Percentiles rank a stretch among this genome's conserved stretches.
Conservation (phyloP, 2,797 vertebrate species). For the Anableps anableps region DNA sequence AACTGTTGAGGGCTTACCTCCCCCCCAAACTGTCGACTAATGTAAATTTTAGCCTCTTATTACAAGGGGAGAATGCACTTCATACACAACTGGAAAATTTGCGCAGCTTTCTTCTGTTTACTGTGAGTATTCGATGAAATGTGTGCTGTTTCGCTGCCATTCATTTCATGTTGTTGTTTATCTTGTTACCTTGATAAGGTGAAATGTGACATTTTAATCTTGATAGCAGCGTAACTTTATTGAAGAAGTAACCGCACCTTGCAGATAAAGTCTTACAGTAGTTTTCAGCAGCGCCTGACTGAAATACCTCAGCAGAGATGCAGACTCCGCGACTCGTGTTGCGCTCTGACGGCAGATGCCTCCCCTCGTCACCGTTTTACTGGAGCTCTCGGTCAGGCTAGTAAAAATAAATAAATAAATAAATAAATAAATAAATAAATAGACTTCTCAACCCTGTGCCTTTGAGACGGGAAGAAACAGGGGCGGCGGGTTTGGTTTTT, state of each 20-base stretch:
- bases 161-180: not conserved
- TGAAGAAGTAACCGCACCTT: not conserved
- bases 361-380: not conserved
- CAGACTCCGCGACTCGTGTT: not conserved
- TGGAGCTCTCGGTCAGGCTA: not conserved
- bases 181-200: not conserved
- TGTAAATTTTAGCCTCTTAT: not conserved
- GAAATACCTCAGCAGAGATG: not conserved
- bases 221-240: not conserved
- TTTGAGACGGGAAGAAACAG: conserved; percentile 37
- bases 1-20: not conserved
- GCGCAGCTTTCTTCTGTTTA: not conserved
- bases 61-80: not conserved
- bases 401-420: not conserved
- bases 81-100: not conserved
- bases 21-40: not conserved
- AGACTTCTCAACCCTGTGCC: conserved; percentile 3
- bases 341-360: not conserved
- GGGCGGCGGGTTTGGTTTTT: conserved; percentile 9
- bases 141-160: not conserved
- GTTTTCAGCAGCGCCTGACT: not conserved
- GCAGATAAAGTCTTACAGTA: not conserved
- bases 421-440: not conserved
- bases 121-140: not conserved
- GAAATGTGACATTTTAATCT: not conserved